A percentile compares a stretch with the other conserved stretches of the same genome.
Evolutionary conservation across 2,888 invertebrate species (phyloP).

Genomic region (Ischnura elegans): DNA sequence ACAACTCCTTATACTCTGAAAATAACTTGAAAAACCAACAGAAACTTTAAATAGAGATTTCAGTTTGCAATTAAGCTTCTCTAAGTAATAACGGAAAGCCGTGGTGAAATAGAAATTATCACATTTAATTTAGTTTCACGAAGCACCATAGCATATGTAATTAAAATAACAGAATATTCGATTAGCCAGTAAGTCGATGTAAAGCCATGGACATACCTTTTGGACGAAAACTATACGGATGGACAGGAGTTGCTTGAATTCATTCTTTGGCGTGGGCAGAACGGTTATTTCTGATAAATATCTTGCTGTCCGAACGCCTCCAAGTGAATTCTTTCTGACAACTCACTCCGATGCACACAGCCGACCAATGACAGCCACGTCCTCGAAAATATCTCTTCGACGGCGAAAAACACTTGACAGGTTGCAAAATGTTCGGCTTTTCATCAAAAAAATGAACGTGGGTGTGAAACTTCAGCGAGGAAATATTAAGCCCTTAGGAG

Average conservation of each 20-base stretch:
- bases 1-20: no score
- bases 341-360: background rate
- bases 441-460: background rate
- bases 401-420: background rate
- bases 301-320: background rate
- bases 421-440: background rate
- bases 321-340: background rate
- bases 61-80: no score
- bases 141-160: no score
- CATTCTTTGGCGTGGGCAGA: background rate
- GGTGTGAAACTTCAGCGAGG: background rate
- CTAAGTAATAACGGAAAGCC: no score
- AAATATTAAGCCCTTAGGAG: background rate
- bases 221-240: background rate
- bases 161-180: no score
- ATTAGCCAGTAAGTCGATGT: no score
- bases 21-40: no score
- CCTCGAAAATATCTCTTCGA: background rate
- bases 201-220: background rate
- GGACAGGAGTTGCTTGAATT: no score
- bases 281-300: background rate
- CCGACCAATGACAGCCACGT: background rate
- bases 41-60: no score
- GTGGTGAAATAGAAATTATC: no score
- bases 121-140: no score